phyloP scores from a whole-genome alignment of 2,113 vertebrate genomes.

The Atherinomorus stipes region DNA sequence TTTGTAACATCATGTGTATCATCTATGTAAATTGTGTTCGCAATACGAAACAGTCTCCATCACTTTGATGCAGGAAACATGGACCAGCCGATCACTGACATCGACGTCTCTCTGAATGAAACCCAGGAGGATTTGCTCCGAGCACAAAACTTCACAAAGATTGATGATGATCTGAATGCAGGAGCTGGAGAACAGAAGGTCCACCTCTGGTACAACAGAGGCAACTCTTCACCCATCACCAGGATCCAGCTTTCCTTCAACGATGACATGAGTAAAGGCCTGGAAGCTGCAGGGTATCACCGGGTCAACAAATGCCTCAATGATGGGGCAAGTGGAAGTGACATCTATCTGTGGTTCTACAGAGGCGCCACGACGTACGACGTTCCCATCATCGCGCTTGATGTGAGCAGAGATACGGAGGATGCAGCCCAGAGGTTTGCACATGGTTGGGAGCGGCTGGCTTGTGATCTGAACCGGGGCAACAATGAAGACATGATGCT shows the following conservation, averaged over 20 bases:
- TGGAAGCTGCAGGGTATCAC: neutral
- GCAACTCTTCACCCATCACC: neutral
- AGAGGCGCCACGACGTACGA: neutral
- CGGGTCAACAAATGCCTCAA: constrained; percentile 4
- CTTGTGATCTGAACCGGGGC: neutral
- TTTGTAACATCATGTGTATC: too few species aligned
- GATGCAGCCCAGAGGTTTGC: neutral
- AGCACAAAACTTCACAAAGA: neutral
- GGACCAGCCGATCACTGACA: neutral
- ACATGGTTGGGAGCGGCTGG: neutral
- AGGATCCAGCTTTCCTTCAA: constrained; percentile 5
- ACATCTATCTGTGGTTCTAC: constrained; percentile 9
- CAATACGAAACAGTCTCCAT: too few species aligned
- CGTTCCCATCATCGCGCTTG: neutral
- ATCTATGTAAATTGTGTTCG: too few species aligned
- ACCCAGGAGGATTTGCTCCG: too few species aligned
- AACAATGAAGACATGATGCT: neutral
- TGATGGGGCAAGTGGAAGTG: neutral
- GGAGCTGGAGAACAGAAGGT: neutral
- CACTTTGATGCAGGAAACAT: neutral
- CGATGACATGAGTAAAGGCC: neutral
- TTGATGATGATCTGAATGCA: neutral
- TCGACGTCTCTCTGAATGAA: neutral
- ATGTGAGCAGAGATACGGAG: neutral
- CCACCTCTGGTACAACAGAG: neutral